Base-by-base conservation (phyloP, 2,113 vertebrate species). In the Saiga tatarica region DNA sequence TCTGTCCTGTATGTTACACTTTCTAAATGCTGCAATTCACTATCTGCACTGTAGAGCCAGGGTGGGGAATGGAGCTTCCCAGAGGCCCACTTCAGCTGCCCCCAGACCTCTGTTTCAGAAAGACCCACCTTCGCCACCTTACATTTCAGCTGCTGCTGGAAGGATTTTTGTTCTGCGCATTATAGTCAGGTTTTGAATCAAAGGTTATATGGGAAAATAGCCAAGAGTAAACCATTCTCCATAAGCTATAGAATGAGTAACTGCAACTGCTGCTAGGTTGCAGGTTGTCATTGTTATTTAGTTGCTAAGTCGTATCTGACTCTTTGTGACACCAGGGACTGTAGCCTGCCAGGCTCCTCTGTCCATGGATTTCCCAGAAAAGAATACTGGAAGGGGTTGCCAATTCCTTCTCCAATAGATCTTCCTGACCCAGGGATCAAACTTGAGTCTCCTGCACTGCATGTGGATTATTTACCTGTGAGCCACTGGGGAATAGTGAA, bases 181-280 rank as follows among this genome's bases (percentile, higher is more conserved):
- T 71, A 92, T 39, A 87, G 74, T 94, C 45, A 52, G 4, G 7
- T 53, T 94, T 30, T 78, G 16, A 91, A n/a, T 87, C 47, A 95
- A 94, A 97, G 45, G 5, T 76, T 71, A 81, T n/a, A 47, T 15
- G n/a, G 17, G 11, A 78, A 94, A 93, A 95, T 11, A 79, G 17
- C 60, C 21, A 62, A 16, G 7, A n/a, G 45, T 50, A n/a, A 76
- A 83, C 3, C 19, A 64, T 78, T 52, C 60, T 82, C 45, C 71
- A 86, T 55, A 82, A 89, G 45, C 64, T 6, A 17, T 28, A 28
- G 28, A 74, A 76, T 42, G 42, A 95, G 10, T 53, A 74, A 95
- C 62, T 78, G 89, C 19, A 42, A 14, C 39, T 76, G 71, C 21
- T 1, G 2, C 71, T 76, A 42, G 39, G 12, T 26, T 42, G 39